phyloP scores from a whole-genome alignment of 1,140 invertebrate genomes.

The Trissolcus basalis region DNA sequence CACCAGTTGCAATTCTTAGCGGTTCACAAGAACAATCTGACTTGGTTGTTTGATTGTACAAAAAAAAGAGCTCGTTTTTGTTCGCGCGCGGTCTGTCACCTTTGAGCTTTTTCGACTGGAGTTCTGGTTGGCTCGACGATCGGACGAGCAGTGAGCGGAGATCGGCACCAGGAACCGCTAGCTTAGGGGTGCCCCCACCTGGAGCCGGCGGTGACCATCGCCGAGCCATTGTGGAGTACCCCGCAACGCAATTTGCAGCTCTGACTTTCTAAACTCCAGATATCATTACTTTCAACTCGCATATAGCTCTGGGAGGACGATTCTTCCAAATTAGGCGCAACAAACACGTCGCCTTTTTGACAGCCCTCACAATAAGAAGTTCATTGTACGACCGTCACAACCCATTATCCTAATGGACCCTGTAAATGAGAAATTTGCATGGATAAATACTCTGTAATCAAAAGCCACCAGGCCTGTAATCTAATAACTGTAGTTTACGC shows the following conservation, averaged over 20 bases:
- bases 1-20: slow-evolving; percentile 20
- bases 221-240: slow-evolving; percentile 27
- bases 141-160: slow-evolving; percentile 70
- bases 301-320: slow-evolving; percentile 5
- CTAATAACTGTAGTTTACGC: too few species aligned
- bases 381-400: slow-evolving; percentile 6
- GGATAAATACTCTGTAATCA: too few species aligned
- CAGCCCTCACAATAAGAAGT: slow-evolving; percentile 10
- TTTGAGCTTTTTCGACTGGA: slow-evolving; percentile 12
- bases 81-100: slow-evolving; percentile 29
- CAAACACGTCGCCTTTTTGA: slow-evolving; percentile 23
- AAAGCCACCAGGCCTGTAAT: too few species aligned
- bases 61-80: not conserved
- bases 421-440: not conserved
- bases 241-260: slow-evolving; percentile 30
- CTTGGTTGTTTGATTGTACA: not conserved
- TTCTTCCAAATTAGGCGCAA: slow-evolving; percentile 29
- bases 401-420: not conserved
- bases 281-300: slow-evolving; percentile 49
- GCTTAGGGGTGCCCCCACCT: slow-evolving; percentile 67
- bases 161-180: slow-evolving; percentile 67
- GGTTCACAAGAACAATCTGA: slow-evolving; percentile 13
- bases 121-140: slow-evolving; percentile 66
- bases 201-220: slow-evolving; percentile 40
- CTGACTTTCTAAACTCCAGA: slow-evolving; percentile 48